phyloP scores from a whole-genome alignment of 2,113 vertebrate genomes.

The Promerops cafer region DNA sequence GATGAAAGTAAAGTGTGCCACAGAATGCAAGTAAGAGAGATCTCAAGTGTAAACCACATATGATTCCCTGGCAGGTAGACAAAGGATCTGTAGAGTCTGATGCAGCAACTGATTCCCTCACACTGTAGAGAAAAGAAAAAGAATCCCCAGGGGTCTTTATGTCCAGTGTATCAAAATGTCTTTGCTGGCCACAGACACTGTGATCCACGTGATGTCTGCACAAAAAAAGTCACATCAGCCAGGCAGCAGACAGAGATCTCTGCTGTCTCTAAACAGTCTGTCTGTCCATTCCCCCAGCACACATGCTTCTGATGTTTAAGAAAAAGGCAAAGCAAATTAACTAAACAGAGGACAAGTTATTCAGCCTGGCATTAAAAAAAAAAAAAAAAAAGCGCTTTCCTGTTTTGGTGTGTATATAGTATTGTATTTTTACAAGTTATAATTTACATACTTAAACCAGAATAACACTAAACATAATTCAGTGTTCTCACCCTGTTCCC shows the following conservation, averaged over 20 bases:
- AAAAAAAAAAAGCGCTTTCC: background rate
- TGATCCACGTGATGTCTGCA: background rate
- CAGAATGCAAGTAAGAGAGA: background rate
- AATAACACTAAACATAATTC: background rate
- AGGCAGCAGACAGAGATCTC: background rate
- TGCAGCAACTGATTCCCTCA: background rate
- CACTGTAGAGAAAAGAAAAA: background rate
- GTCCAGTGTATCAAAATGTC: background rate
- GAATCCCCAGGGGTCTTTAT: background rate
- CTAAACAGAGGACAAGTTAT: conserved; percentile 14
- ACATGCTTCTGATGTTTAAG: background rate
- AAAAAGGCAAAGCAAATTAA: background rate
- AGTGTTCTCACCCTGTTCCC: background rate
- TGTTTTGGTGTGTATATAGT: background rate
- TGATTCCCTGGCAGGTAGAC: background rate
- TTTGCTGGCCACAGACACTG: background rate
- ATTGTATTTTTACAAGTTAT: conserved; percentile 34
- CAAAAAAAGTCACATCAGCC: background rate
- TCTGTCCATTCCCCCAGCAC: background rate
- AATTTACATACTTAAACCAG: background rate
- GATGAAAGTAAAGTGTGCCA: background rate
- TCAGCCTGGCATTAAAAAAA: background rate
- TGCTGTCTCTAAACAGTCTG: background rate
- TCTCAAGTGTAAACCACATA: fast-evolving
- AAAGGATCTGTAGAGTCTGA: background rate